Evolutionary conservation across 2,888 invertebrate species (phyloP).

Genomic region (Heliconius hortense): DNA sequence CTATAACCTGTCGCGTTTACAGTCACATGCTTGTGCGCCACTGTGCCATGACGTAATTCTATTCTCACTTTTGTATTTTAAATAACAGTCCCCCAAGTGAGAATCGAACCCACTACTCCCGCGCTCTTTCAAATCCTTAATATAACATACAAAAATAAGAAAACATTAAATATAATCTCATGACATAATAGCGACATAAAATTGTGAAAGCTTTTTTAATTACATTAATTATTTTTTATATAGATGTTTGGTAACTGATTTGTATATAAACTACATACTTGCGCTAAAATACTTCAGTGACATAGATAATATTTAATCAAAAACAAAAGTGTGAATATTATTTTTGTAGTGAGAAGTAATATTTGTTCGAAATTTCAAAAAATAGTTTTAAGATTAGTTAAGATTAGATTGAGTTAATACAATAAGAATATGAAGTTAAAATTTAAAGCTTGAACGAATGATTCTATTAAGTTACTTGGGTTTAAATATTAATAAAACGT

Average conservation of each 20-base stretch:
- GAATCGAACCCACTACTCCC: neutral
- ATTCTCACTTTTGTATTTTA: neutral
- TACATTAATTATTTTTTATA: neutral
- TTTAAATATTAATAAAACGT: no score
- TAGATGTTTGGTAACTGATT: neutral
- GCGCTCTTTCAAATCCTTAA: neutral
- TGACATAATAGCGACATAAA: neutral
- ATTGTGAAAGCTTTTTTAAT: constrained; percentile 4
- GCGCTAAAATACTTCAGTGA: neutral
- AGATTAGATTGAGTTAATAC: neutral
- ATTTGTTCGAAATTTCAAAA: neutral
- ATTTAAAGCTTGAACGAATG: no score
- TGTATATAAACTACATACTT: neutral
- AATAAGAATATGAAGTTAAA: neutral
- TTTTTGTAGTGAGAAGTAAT: neutral
- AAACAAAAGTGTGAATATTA: neutral
- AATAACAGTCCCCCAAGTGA: neutral
- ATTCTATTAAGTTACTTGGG: no score
- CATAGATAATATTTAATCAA: neutral
- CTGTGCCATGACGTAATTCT: neutral
- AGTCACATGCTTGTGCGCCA: no score
- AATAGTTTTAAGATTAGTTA: neutral
- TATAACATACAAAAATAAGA: neutral
- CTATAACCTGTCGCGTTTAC: no score
- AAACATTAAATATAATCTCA: neutral